Evolutionary conservation across 2,888 invertebrate species (phyloP).

Genomic region (Hydroisotoma schaefferi): DNA sequence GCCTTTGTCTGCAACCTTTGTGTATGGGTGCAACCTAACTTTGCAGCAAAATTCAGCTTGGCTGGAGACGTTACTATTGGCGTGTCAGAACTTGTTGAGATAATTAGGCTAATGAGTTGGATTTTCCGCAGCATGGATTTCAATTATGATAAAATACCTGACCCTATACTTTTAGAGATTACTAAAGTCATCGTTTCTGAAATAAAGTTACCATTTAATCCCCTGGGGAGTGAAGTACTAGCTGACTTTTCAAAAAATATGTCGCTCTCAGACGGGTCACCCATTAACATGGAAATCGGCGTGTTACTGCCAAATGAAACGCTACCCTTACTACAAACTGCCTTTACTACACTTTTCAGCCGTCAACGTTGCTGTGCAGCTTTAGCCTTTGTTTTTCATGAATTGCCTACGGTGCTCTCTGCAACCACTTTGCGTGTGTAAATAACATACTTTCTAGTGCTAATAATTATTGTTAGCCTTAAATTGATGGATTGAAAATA

Average conservation of each 20-base stretch:
- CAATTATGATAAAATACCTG: background rate
- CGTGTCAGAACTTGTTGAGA: background rate
- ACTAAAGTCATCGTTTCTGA: background rate
- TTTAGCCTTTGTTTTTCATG: constrained; percentile 2
- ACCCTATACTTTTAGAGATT: background rate
- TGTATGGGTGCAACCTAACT: constrained; percentile 7
- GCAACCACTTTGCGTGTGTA: background rate
- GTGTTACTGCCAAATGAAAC: background rate
- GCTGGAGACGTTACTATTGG: background rate
- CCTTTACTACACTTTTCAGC: background rate
- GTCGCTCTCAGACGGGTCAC: background rate
- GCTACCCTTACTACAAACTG: background rate
- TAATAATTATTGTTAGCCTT: too few species aligned
- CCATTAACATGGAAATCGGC: background rate
- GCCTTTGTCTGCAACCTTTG: constrained; percentile 5
- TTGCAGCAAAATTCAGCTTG: background rate
- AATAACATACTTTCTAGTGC: background rate
- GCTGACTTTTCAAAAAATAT: background rate
- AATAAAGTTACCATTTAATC: background rate
- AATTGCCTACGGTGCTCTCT: background rate
- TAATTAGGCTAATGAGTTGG: background rate
- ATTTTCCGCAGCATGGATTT: background rate
- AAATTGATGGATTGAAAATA: too few species aligned
- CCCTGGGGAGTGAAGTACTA: too few species aligned
- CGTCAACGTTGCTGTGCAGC: background rate